Conservation (phyloP, 1,140 invertebrate genomes). For the Trichoplusia ni region DNA sequence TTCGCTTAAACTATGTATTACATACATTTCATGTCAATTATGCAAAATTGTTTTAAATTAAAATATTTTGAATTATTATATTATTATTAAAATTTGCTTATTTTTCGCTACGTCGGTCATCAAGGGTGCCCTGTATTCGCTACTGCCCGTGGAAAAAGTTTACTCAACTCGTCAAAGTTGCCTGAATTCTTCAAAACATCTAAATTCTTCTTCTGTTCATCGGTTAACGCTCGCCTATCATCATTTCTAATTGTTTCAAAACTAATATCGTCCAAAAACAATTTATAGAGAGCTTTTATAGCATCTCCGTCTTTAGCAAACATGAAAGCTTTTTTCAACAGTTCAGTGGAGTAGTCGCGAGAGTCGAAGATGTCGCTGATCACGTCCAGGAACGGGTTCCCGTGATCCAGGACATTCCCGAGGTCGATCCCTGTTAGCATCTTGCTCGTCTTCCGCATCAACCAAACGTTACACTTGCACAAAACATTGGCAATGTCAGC, state of each 20-base stretch:
- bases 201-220: background rate
- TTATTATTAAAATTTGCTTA: too few relatives aligned
- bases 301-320: conserved; percentile 16
- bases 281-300: conserved; percentile 8
- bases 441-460: conserved; percentile 22
- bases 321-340: conserved; percentile 21
- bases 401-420: conserved; percentile 33
- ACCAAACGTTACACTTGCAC: background rate
- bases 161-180: too few relatives aligned
- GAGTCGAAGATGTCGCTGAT: conserved; percentile 26
- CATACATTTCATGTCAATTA: too few relatives aligned
- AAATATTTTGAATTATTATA: too few relatives aligned
- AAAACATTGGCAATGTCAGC: background rate
- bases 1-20: too few relatives aligned
- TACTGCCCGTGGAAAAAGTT: background rate
- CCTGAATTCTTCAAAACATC: too few relatives aligned
- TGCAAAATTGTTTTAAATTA: too few relatives aligned
- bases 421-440: conserved; percentile 31
- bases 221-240: background rate
- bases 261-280: background rate
- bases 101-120: too few relatives aligned
- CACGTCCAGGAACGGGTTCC: conserved; percentile 31
- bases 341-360: conserved; percentile 24
- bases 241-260: background rate
- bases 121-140: too few relatives aligned